Evolutionary conservation across 2,113 vertebrate species (phyloP).

Genomic region (pig (Sus scrofa)): T2T-Sscrofa CM000820.6:85740501-85741000

Average conservation of each 20-base stretch:
- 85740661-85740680: not conserved
- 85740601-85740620: not conserved
- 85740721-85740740: not conserved
- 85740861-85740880: not conserved
- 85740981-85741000: not conserved
- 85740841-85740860: not conserved
- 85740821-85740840: not conserved
- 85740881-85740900: not conserved
- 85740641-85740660: conserved; percentile 5
- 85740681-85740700: conserved; percentile 9
- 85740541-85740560: not conserved
- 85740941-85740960: not conserved
- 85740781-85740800: not conserved
- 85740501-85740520: not conserved
- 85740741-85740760: not conserved
- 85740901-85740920: not conserved
- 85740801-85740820: not conserved
- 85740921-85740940: not conserved
- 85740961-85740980: not conserved
- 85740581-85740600: conserved; percentile 15
- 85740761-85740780: not conserved
- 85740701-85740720: not conserved
- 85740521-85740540: not conserved
- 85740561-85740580: not conserved
- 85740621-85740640: not conserved